Evolutionary conservation across 2,888 invertebrate genomes (phyloP).

Genomic region (Brachylomia viminalis): DNA sequence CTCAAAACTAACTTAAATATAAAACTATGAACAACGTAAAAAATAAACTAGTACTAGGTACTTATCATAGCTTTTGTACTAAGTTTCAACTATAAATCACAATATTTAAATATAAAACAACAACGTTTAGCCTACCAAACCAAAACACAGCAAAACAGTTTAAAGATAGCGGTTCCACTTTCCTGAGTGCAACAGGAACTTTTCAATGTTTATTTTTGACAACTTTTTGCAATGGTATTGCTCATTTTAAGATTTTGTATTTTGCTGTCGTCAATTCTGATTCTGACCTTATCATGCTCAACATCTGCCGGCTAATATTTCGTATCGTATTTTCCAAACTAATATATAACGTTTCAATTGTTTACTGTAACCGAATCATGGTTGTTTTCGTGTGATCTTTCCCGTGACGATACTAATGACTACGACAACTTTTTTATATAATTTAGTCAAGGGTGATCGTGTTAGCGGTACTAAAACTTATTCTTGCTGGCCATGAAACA

Average conservation of each 20-base stretch:
- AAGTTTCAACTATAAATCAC: no score
- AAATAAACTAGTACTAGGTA: no score
- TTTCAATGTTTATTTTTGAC: no score
- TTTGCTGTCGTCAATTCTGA: neutral
- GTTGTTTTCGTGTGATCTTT: conserved; percentile 59
- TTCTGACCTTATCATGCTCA: neutral
- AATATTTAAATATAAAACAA: no score
- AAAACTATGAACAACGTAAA: no score
- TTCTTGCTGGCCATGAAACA: neutral
- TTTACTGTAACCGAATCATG: conserved; percentile 50
- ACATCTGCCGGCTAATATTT: neutral
- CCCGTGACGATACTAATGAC: conserved; percentile 69
- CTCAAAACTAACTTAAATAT: no score
- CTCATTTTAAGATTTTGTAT: neutral
- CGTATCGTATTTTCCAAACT: conserved; percentile 31
- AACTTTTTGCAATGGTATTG: no score
- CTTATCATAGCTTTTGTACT: no score
- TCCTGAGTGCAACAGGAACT: no score
- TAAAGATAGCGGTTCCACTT: no score
- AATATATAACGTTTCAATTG: conserved; percentile 51
- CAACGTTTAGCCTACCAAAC: no score
- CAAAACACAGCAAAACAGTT: no score
- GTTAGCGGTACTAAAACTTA: neutral
- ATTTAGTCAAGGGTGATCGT: conserved; percentile 59
- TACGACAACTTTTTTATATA: conserved; percentile 63